phyloP scores from a whole-genome alignment of 2,113 vertebrate species.

The Poicephalus gulielmi region DNA sequence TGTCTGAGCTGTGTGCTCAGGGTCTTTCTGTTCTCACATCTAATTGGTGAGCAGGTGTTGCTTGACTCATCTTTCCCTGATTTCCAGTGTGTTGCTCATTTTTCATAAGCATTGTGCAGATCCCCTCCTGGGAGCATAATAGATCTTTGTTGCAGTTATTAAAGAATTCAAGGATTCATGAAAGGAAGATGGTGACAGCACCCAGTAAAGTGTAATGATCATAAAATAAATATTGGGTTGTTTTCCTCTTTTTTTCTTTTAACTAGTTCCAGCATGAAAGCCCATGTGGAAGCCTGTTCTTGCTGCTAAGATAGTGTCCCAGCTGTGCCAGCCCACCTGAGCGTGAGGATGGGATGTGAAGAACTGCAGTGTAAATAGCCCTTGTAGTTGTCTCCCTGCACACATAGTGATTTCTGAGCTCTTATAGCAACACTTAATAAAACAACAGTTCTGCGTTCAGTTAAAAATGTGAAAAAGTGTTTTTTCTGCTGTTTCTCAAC shows the following conservation, averaged over 20 bases:
- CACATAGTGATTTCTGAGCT: not conserved
- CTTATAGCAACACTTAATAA: not conserved
- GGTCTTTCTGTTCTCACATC: not conserved
- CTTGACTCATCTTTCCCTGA: not conserved
- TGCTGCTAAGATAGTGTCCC: not conserved
- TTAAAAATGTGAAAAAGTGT: not conserved
- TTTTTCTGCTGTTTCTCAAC: not conserved
- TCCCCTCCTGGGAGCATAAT: not conserved
- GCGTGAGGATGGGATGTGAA: not conserved
- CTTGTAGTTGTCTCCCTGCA: not conserved
- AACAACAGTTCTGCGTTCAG: not conserved
- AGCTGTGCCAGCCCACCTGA: not conserved
- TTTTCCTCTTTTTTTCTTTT: not conserved
- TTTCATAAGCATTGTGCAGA: not conserved
- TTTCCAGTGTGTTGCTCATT: not conserved
- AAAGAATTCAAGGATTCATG: not conserved
- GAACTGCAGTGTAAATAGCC: not conserved
- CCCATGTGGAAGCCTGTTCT: rapidly evolving
- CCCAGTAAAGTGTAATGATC: not conserved
- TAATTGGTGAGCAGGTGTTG: not conserved
- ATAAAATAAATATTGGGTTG: not conserved
- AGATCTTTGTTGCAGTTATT: rapidly evolving
- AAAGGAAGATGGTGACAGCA: not conserved
- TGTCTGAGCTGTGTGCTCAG: not conserved
- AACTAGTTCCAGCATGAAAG: not conserved